A percentile compares a stretch with the other conserved stretches of the same genome.
phyloP scores from a whole-genome alignment of 2,888 invertebrate genomes.

The Leptodirus hochenwartii region DNA sequence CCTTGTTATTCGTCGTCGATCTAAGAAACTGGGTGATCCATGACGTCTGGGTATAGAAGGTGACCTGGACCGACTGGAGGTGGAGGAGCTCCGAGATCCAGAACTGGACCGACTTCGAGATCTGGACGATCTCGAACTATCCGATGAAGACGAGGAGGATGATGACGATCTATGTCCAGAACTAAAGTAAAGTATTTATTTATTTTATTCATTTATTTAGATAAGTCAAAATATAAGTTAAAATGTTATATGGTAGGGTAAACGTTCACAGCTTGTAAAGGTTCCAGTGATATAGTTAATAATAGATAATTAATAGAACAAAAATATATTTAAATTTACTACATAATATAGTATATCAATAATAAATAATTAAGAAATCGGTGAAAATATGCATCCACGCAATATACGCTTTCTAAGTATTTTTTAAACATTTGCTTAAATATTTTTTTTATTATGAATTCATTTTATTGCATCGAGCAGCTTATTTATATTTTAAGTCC shows the following conservation, averaged over 20 bases:
- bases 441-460: too few relatives aligned
- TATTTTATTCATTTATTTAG: constrained; percentile 2
- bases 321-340: constrained; percentile 8
- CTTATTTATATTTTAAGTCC: too few relatives aligned
- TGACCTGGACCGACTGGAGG: constrained; percentile 42
- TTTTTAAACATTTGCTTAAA: too few relatives aligned
- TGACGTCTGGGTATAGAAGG: constrained; percentile 84
- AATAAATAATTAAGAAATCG: too few relatives aligned
- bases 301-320: background rate
- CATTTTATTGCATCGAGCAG: too few relatives aligned
- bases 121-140: constrained; percentile 21
- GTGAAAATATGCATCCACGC: too few relatives aligned
- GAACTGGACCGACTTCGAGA: constrained; percentile 29
- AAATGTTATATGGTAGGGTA: constrained; percentile 1
- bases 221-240: background rate
- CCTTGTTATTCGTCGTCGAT: constrained; percentile 89
- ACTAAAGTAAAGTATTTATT: constrained; percentile 10
- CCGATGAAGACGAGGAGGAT: constrained; percentile 14
- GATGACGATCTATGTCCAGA: constrained; percentile 17
- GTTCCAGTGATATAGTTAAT: background rate
- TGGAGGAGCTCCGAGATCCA: constrained; percentile 34
- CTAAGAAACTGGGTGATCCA: constrained; percentile 88
- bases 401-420: too few relatives aligned
- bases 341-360: too few relatives aligned
- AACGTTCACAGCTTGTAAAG: constrained; percentile 2